Percentiles rank a stretch among this genome's conserved stretches.
phyloP scores from a whole-genome alignment of 2,888 invertebrate genomes.

The Blastobasis adustella region DNA sequence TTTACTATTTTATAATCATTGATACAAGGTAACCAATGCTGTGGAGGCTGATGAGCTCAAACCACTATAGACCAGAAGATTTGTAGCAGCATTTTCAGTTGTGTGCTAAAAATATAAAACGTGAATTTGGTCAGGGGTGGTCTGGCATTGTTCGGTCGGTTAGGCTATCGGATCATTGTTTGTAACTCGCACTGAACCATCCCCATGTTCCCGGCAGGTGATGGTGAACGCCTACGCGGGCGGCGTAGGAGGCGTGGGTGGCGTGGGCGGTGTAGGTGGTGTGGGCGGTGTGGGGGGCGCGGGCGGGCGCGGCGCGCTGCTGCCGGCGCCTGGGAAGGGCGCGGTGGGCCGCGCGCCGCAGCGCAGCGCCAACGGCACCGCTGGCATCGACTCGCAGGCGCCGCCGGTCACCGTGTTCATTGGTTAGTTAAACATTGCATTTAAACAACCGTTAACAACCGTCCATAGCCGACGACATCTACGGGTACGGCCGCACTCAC shows the following conservation, averaged over 20 bases:
- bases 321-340: conserved; percentile 52
- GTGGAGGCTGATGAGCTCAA: neutral
- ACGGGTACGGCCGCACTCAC: no score
- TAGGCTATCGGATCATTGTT: no score
- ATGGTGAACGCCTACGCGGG: conserved; percentile 60
- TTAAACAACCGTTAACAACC: no score
- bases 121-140: neutral
- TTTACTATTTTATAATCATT: no score
- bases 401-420: conserved; percentile 98
- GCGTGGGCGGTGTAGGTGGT: conserved; percentile 29
- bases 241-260: conserved; percentile 34
- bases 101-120: neutral
- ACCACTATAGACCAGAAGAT: neutral
- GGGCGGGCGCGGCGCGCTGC: conserved; percentile 24
- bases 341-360: conserved; percentile 49
- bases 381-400: conserved; percentile 72
- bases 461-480: no score
- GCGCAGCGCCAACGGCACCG: conserved; percentile 42
- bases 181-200: no score
- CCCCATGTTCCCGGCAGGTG: conserved; percentile 29
- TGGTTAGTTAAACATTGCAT: conserved; percentile 64
- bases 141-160: neutral
- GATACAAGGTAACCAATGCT: neutral
- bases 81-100: neutral
- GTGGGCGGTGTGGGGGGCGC: conserved; percentile 36